Evolutionary conservation across 2,113 vertebrate genomes (phyloP).

Genomic region (Pipra filicauda): DNA sequence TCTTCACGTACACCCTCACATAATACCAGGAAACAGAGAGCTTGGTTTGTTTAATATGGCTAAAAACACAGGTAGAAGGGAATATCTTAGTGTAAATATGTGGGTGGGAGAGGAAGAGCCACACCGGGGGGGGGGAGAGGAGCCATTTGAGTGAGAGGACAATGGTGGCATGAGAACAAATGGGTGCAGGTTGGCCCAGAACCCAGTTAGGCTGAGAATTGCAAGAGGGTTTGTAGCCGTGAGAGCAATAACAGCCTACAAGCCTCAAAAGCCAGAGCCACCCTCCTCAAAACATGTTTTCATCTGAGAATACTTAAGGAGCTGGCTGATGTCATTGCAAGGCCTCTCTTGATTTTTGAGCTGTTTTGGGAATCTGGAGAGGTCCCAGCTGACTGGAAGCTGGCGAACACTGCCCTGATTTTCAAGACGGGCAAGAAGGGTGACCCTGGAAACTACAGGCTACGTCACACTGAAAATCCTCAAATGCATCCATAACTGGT

Average conservation of each 20-base stretch:
- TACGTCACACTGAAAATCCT: neutral
- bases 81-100: neutral
- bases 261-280: neutral
- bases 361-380: neutral
- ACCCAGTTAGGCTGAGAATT: neutral
- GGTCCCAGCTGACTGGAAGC: neutral
- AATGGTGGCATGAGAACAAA: neutral
- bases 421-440: neutral
- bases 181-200: neutral
- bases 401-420: neutral
- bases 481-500: neutral
- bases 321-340: neutral
- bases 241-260: neutral
- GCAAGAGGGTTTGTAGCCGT: neutral
- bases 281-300: neutral
- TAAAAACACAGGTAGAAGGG: neutral
- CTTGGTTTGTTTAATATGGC: neutral
- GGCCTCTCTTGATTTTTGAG: neutral
- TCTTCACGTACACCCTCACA: neutral
- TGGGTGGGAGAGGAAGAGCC: neutral
- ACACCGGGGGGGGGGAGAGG: neutral
- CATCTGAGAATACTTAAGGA: neutral
- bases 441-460: neutral
- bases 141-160: neutral
- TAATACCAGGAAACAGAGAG: neutral